phyloP scores from a whole-genome alignment of 2,797 vertebrate genomes.

The Notolabrus celidotus region DNA sequence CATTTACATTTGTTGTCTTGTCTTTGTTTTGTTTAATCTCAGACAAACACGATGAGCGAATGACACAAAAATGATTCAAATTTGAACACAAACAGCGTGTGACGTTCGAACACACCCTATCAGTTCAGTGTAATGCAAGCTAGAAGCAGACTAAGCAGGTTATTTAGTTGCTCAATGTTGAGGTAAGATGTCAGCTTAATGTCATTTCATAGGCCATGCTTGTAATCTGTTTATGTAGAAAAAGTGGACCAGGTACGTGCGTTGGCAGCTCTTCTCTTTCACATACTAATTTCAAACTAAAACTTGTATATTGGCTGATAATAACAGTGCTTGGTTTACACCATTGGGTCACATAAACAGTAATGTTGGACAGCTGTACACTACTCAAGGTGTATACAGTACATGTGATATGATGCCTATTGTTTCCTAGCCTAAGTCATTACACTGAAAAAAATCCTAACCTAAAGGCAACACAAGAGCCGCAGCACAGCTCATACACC shows the following conservation, averaged over 20 bases:
- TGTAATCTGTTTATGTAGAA: neutral
- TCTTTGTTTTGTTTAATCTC: constrained; percentile 20
- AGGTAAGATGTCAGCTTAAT: constrained; percentile 13
- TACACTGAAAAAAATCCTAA: too few relatives aligned
- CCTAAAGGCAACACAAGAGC: too few relatives aligned
- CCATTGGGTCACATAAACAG: too few relatives aligned
- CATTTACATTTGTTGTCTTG: constrained; percentile 41
- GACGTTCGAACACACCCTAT: constrained; percentile 81
- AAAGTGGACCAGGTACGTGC: neutral
- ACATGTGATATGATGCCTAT: too few relatives aligned
- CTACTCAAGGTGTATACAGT: too few relatives aligned
- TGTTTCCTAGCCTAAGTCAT: too few relatives aligned
- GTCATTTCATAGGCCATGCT: constrained; percentile 31
- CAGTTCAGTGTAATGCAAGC: constrained; percentile 80
- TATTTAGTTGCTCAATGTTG: constrained; percentile 33
- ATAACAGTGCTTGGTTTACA: too few relatives aligned
- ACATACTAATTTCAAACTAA: neutral
- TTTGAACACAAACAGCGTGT: constrained; percentile 21
- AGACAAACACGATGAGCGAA: constrained; percentile 24
- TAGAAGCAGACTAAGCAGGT: constrained; percentile 74
- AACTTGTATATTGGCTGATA: neutral
- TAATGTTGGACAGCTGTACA: neutral
- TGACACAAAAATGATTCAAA: constrained; percentile 6
- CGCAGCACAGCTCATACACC: too few relatives aligned
- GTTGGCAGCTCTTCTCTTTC: neutral